phyloP scores from a whole-genome alignment of 2,113 vertebrate species.

The Microtus oregoni region DNA sequence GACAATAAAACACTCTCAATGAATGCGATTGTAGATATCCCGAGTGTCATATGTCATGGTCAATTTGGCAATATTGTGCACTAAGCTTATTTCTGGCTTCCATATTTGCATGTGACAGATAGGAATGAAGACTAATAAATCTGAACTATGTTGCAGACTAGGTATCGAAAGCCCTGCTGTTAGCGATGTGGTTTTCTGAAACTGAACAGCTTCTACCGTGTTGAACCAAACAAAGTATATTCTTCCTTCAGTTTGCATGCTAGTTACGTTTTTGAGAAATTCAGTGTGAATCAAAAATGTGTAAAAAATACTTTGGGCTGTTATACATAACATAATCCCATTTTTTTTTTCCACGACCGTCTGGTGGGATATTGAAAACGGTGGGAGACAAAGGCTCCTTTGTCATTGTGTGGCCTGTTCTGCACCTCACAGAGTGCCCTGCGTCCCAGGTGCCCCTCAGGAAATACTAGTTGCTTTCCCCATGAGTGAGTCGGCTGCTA shows the following conservation, averaged over 20 bases:
- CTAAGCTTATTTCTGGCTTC: conserved; percentile 15
- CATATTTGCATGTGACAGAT: background rate
- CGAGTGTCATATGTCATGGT: background rate
- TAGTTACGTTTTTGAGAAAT: conserved; percentile 51
- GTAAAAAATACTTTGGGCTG: conserved; percentile 33
- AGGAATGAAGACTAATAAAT: background rate
- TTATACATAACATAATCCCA: conserved; percentile 36
- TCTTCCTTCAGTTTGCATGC: conserved; percentile 1
- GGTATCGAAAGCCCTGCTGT: background rate
- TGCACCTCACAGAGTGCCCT: background rate
- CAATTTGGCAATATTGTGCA: conserved; percentile 12
- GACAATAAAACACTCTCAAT: background rate
- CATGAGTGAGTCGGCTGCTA: background rate
- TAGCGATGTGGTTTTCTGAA: conserved; percentile 57
- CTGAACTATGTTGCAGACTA: background rate
- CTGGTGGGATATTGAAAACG: conserved; percentile 54
- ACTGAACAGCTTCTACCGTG: conserved; percentile 20
- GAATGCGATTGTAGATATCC: conserved; percentile 14
- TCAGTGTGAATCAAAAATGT: conserved; percentile 52
- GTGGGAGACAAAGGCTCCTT: background rate
- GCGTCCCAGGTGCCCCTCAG: background rate
- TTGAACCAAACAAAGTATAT: conserved; percentile 42
- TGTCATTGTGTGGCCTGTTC: background rate
- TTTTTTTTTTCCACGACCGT: background rate
- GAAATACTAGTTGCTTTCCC: background rate